A percentile compares a stretch with the other conserved stretches of the same genome.
Conservation (phyloP, 2,797 vertebrate genomes). For the Sternarchorhynchus goeldii region DNA sequence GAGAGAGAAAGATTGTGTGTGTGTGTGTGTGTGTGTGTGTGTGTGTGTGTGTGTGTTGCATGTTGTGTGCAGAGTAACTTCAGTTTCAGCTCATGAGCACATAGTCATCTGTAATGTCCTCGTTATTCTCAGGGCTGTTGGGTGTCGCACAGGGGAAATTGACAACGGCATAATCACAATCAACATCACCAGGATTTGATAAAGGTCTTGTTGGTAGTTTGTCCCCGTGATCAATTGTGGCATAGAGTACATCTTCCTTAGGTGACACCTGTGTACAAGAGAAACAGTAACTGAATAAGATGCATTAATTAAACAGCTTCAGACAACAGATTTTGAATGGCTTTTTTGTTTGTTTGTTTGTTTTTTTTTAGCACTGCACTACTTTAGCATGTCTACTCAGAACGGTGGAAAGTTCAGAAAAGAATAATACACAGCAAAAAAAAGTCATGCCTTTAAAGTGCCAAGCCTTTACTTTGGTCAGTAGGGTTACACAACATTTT, state of each 20-base stretch:
- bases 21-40: no score
- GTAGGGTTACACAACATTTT: no score
- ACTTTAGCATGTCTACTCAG: no score
- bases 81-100: constrained; percentile 70
- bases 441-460: no score
- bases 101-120: constrained; percentile 72
- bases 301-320: background rate
- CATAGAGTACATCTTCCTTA: constrained; percentile 70
- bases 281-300: constrained; percentile 3
- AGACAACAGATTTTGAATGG: background rate
- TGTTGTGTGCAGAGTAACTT: background rate
- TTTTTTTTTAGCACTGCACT: no score
- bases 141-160: constrained; percentile 40
- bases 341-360: background rate
- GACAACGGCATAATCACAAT: constrained; percentile 70
- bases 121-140: constrained; percentile 46
- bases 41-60: background rate
- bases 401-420: no score
- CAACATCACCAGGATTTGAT: background rate
- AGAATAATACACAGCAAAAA: no score
- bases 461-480: no score
- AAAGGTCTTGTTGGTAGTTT: constrained; percentile 11
- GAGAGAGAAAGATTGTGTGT: no score
- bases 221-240: constrained; percentile 68
- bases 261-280: constrained; percentile 29